Evolutionary conservation across 1,140 invertebrate genomes (phyloP), one percentile per base, ranked within the genome.

Genomic region (Neodiprion virginianus): DNA sequence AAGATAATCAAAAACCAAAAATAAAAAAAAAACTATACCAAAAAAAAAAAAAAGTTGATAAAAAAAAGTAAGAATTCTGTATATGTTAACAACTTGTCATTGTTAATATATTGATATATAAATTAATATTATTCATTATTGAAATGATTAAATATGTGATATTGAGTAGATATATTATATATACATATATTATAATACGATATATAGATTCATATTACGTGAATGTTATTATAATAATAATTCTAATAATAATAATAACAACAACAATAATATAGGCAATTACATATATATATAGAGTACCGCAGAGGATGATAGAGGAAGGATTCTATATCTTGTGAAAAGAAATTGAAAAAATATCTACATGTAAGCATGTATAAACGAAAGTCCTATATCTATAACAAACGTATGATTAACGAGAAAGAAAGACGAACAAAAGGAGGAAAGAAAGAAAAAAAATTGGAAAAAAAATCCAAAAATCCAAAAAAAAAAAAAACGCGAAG

Each of bases 61-160:
- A 74, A 75, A 79, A 77, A 78, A 78, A 75, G 72, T 72, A 75
- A 76, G 69, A 76, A 78, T 77, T 80, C 76, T 78, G 75, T 81
- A 82, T 77, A 72, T 79, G 80, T 81, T 82, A 80, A 79, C 73
- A 77, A 80, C 82, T 80, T 84, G 84, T 82, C 79, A 83, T 81
- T 83, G 84, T 85, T 85, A 80, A 83, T 83, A 80, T 12, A 14
- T 14, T 17, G 11, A 61, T 61, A 61, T 61, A 14, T 61, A 61
- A 75, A 78, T 82, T 83, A 81, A 71, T 81, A 76, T 82, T 82
- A 82, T 80, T 83, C 82, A 84, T 85, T 79, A 80, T 80, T 79
- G 80, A 79, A 81, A 79, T 76, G 81, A 81, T 79, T 11, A 80
- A 80, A 80, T 82, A 84, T 81, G 84, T 85, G 82, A 82, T 83